A percentile compares a stretch with the other conserved stretches of the same genome.
These are phyloP conservation scores for Megastigmus dorsalis DNA, from an alignment of 2,888 invertebrate genomes.

Conservation along the genomic window DNA sequence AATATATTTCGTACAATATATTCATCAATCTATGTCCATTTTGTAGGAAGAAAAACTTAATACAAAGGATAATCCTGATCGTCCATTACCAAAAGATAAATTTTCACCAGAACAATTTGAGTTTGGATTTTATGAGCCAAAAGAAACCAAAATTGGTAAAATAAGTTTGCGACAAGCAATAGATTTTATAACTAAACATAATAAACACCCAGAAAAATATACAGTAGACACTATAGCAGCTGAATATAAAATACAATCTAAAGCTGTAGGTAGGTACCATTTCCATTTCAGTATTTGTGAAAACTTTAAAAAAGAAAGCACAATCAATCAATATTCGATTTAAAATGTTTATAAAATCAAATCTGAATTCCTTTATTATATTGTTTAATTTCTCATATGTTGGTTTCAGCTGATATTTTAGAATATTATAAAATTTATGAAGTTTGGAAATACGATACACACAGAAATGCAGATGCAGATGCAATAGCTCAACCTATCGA, in stretches of 20 bases:
- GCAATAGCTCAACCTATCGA: not conserved
- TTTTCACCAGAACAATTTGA: slow-evolving; percentile 77
- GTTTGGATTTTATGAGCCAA: slow-evolving; percentile 83
- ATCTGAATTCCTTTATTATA: not conserved
- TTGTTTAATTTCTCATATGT: not conserved
- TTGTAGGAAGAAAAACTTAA: slow-evolving; percentile 65
- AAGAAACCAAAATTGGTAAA: slow-evolving; percentile 78
- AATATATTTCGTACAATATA: slow-evolving; percentile 45
- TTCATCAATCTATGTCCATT: slow-evolving; percentile 18
- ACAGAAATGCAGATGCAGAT: not conserved
- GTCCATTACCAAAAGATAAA: slow-evolving; percentile 79
- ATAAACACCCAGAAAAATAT: slow-evolving; percentile 78
- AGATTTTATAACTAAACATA: slow-evolving; percentile 81
- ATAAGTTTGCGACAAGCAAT: slow-evolving; percentile 81
- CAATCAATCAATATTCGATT: not conserved
- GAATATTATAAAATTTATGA: slow-evolving; percentile 82
- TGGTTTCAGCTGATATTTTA: slow-evolving; percentile 75
- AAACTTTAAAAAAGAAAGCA: not conserved
- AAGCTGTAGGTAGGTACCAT: slow-evolving; percentile 76
- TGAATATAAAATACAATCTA: slow-evolving; percentile 81
- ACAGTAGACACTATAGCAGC: slow-evolving; percentile 79
- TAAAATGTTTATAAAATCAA: not conserved
- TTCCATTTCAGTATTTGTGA: not conserved
- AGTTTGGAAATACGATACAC: slow-evolving; percentile 50
- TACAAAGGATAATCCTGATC: slow-evolving; percentile 72